Conservation (phyloP, 2,113 vertebrate genomes). For the Haliaeetus leucogaster region DNA sequence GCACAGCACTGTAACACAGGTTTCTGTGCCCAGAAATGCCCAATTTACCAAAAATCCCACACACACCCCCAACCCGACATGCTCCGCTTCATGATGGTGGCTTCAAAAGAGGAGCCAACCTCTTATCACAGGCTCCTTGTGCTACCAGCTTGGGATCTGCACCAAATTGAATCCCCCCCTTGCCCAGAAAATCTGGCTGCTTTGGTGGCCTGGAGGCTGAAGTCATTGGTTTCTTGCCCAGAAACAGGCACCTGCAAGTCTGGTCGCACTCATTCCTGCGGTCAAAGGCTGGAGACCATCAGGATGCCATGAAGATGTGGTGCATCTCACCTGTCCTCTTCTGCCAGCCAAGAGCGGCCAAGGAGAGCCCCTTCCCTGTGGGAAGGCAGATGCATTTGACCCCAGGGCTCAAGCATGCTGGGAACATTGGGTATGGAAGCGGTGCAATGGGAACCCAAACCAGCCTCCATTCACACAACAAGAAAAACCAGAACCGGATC, state of each 20-base stretch:
- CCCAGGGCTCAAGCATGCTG: background rate
- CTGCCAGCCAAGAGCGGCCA: rapidly evolving
- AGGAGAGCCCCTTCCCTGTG: background rate
- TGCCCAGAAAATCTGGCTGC: background rate
- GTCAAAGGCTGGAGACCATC: background rate
- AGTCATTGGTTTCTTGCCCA: background rate
- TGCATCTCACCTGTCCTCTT: background rate
- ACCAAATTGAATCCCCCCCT: background rate
- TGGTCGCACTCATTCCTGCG: rapidly evolving
- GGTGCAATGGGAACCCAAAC: background rate
- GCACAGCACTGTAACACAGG: background rate
- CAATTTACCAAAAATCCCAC: background rate
- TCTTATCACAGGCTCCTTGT: background rate
- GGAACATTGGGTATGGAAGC: rapidly evolving
- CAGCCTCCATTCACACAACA: background rate
- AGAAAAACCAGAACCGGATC: background rate
- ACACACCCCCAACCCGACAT: rapidly evolving
- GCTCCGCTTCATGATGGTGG: background rate
- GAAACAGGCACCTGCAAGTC: background rate
- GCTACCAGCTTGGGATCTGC: background rate
- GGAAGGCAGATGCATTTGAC: background rate
- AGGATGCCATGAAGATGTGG: rapidly evolving
- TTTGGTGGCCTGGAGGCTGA: background rate
- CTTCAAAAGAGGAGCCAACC: background rate
- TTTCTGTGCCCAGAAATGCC: background rate